phyloP scores from a whole-genome alignment of 2,888 invertebrate genomes.

The Eristalis intricaria region DNA sequence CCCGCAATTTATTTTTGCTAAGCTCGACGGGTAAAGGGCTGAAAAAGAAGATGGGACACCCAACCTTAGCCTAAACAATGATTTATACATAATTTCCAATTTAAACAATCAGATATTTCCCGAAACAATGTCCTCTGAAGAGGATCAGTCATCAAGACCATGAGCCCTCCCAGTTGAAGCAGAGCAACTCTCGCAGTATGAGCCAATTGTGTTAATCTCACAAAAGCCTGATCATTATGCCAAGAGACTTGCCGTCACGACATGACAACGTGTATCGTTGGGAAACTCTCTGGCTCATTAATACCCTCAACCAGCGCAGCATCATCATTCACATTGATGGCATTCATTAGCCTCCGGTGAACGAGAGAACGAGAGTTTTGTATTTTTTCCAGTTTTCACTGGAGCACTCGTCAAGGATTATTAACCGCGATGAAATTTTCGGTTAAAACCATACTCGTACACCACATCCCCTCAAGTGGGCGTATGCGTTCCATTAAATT shows the following conservation, averaged over 20 bases:
- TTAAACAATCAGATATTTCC: no score
- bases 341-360: constrained; percentile 1
- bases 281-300: not conserved
- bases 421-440: constrained; percentile 68
- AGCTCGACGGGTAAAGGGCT: no score
- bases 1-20: no score
- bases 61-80: no score
- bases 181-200: not conserved
- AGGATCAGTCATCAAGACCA: no score
- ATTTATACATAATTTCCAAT: no score
- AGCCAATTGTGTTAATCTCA: not conserved
- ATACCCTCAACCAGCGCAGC: not conserved
- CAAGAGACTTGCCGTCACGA: not conserved
- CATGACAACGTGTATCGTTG: not conserved
- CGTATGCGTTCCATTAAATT: constrained; percentile 68
- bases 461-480: constrained; percentile 53
- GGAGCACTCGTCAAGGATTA: constrained; percentile 59
- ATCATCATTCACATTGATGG: not conserved
- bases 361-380: not conserved
- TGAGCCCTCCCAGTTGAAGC: no score
- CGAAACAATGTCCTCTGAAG: no score
- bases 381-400: constrained; percentile 20
- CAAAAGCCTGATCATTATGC: not conserved
- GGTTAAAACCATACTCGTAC: constrained; percentile 55
- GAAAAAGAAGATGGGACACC: no score